These are phyloP conservation scores for Nephotettix cincticeps DNA, from an alignment of 1,140 invertebrate genomes.

Conservation along the genomic window DNA sequence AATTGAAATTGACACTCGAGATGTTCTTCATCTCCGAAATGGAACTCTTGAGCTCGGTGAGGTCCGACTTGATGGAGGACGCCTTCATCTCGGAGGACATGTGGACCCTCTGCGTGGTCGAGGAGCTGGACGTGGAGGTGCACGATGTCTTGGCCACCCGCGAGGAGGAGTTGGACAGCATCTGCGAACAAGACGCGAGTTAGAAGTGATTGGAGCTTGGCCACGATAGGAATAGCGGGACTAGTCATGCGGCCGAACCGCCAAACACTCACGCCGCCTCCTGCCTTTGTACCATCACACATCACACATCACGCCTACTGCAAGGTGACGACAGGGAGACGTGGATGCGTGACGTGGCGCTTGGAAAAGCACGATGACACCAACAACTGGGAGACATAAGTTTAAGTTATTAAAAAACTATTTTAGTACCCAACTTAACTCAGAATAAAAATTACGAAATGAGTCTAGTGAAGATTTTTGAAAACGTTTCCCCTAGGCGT, in stretches of 20 bases:
- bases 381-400: too few relatives aligned
- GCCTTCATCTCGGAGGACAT: slow-evolving; percentile 58
- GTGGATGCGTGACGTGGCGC: not conserved
- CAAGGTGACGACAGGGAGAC: not conserved
- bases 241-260: not conserved
- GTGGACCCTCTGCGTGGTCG: slow-evolving; percentile 52
- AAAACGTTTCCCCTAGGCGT: too few relatives aligned
- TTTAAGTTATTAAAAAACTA: too few relatives aligned
- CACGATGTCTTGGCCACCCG: slow-evolving; percentile 57
- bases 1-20: slow-evolving; percentile 50
- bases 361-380: not conserved
- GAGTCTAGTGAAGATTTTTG: too few relatives aligned
- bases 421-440: too few relatives aligned
- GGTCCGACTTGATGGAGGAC: slow-evolving; percentile 69
- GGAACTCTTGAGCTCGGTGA: slow-evolving; percentile 70
- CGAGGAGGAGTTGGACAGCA: slow-evolving; percentile 44
- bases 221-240: not conserved
- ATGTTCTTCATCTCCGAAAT: slow-evolving; percentile 74
- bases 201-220: not conserved
- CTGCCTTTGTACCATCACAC: not conserved
- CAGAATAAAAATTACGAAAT: too few relatives aligned
- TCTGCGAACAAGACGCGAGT: slow-evolving; percentile 20
- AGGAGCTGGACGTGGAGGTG: slow-evolving; percentile 48
- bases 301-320: not conserved
- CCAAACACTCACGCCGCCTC: not conserved